Evolutionary conservation across 1,140 invertebrate species (phyloP).

Genomic region (Dendroctonus valens): DNA sequence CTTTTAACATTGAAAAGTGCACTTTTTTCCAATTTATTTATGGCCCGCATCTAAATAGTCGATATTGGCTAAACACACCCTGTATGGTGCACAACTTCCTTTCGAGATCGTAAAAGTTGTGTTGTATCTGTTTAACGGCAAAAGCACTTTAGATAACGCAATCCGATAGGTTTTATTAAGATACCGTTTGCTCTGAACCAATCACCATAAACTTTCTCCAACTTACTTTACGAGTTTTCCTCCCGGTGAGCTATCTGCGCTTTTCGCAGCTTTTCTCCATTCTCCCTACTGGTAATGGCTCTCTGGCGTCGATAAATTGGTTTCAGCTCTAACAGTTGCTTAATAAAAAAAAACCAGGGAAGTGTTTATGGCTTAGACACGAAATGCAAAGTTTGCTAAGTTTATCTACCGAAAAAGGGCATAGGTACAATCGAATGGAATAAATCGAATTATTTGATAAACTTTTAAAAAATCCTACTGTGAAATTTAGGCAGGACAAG

Average conservation of each 20-base stretch:
- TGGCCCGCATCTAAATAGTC: no score
- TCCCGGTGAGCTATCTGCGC: not conserved
- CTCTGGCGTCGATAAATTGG: slow-evolving; percentile 2
- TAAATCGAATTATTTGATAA: no score
- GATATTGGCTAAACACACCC: no score
- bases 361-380: no score
- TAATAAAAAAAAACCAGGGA: not conserved
- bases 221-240: slow-evolving; percentile 14
- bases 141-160: slow-evolving; percentile 12
- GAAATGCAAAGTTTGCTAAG: no score
- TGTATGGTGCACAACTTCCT: not conserved
- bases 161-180: slow-evolving; percentile 18
- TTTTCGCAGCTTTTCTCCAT: slow-evolving; percentile 1
- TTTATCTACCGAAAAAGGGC: no score
- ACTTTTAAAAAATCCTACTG: no score
- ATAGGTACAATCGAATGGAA: no score
- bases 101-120: not conserved
- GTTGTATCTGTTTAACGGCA: slow-evolving; percentile 2
- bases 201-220: slow-evolving; percentile 20
- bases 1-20: no score
- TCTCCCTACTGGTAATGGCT: slow-evolving; percentile 1
- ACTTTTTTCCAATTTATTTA: no score
- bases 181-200: slow-evolving; percentile 2
- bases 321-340: slow-evolving; percentile 1
- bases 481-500: no score